A percentile compares a stretch with the other conserved stretches of the same genome.
Conservation (phyloP, 2,113 vertebrate genomes). For the Rhynchomys soricoides region DNA sequence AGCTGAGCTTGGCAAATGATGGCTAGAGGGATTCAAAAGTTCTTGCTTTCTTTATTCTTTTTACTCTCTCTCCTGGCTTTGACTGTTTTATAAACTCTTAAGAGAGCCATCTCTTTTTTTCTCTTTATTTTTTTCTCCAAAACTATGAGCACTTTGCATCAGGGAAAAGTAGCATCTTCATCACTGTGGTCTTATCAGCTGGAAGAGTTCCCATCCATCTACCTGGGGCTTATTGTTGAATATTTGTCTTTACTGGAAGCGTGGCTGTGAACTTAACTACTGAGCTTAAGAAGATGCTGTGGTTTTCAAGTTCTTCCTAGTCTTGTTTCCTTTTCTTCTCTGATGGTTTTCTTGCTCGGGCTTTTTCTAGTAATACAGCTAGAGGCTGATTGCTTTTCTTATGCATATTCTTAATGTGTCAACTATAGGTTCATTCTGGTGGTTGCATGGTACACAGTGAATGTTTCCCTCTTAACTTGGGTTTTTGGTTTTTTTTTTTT, state of each 20-base stretch:
- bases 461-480: neutral
- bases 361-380: neutral
- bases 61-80: neutral
- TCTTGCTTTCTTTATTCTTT: neutral
- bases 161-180: neutral
- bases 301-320: neutral
- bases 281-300: neutral
- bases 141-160: neutral
- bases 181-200: neutral
- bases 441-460: neutral
- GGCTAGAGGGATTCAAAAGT: neutral
- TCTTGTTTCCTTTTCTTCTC: neutral
- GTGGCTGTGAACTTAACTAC: neutral
- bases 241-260: neutral
- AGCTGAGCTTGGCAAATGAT: neutral
- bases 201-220: neutral
- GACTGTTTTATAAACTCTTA: constrained; percentile 11
- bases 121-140: neutral
- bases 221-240: neutral
- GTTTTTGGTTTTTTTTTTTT: neutral
- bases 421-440: neutral
- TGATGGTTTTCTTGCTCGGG: neutral
- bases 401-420: neutral
- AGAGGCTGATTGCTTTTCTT: neutral
- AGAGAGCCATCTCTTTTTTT: neutral